Base-by-base conservation (phyloP, 2,797 vertebrate species). In the Furcifer pardalis region DNA sequence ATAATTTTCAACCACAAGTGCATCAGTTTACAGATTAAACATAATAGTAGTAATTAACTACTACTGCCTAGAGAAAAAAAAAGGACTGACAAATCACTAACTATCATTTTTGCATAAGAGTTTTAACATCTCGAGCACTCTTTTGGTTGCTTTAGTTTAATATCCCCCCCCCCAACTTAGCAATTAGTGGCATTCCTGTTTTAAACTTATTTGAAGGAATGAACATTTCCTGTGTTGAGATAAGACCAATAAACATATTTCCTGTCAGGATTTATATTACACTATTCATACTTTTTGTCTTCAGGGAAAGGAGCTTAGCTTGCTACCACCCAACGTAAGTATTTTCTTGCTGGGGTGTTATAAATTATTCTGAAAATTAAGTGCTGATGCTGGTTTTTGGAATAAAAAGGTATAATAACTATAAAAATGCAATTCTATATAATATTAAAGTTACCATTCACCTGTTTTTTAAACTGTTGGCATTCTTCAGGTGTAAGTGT, bases 401-500 rank as follows among this genome's bases (percentile, higher is more conserved):
- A 85, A 83, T 88, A 35, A 37, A 69, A 17, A 71, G 27, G 30
- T 23, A 21, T 78, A 80, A n/a, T 25, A 85, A 77, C 80, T 91
- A 85, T 77, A 82, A 0, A 80, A 79, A 79, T 85, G 74, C 63
- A 27, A 87, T 37, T 3, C 27, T 19, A 13, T 9, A 9, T 4
- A 62, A 81, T 62, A 80, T 2, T 74, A 60, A 59, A 75, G 62
- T 89, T 89, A 56, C 63, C 84, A 87, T 95, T 94, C 92, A 99
- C 98, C 98, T 99, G 98, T 95, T 99, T 99, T 97, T 99, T 99
- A 95, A 99, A 99, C 95, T 98, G 98, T 91, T 98, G 98, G 97
- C 98, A 99, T 96, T 99, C 98, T 95, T 99, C 98, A 0, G 99
- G 98, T 92, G 98, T 99, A 93, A 99, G 97, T 68, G 98, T 99